Percentiles rank a stretch among this genome's conserved stretches.
Evolutionary conservation across 1,140 invertebrate genomes (phyloP).

Genomic region (Orchesella cincta): DNA sequence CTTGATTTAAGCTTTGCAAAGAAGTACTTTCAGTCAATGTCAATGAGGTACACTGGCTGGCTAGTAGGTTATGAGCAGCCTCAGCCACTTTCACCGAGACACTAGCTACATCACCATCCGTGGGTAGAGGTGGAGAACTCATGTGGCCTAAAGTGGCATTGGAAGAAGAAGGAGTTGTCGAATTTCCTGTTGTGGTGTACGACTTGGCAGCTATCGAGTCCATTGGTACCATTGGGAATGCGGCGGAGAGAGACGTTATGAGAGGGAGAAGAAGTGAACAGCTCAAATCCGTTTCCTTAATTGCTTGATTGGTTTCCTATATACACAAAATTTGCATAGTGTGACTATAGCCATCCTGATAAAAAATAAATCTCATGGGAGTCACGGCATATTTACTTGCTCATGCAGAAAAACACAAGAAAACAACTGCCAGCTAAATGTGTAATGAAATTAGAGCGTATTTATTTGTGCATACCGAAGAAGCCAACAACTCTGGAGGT

Average conservation of each 20-base stretch:
- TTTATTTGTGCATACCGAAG: slow-evolving; percentile 24
- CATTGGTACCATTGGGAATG: slow-evolving; percentile 28
- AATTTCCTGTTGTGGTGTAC: background rate
- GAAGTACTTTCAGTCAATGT: slow-evolving; percentile 26
- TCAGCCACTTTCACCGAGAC: background rate
- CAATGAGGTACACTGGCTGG: background rate
- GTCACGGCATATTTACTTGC: too few relatives aligned
- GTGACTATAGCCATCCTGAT: too few relatives aligned
- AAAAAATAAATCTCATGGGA: too few relatives aligned
- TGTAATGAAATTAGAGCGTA: too few relatives aligned
- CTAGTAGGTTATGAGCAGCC: background rate
- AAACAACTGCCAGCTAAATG: too few relatives aligned
- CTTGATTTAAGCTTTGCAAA: slow-evolving; percentile 46
- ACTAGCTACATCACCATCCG: background rate
- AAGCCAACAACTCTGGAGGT: slow-evolving; percentile 35
- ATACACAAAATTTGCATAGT: too few relatives aligned
- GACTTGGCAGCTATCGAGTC: background rate
- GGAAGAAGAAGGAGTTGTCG: background rate
- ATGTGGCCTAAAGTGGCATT: background rate
- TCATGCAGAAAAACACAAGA: too few relatives aligned
- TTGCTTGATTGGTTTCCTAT: slow-evolving; percentile 9
- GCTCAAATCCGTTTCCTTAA: slow-evolving; percentile 41
- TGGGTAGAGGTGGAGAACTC: background rate
- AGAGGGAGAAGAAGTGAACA: slow-evolving; percentile 43
- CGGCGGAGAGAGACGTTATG: slow-evolving; percentile 37